A percentile compares a stretch with the other conserved stretches of the same genome.
Evolutionary conservation across 1,140 invertebrate species (phyloP).

Genomic region (Drosophila arawakana): DNA sequence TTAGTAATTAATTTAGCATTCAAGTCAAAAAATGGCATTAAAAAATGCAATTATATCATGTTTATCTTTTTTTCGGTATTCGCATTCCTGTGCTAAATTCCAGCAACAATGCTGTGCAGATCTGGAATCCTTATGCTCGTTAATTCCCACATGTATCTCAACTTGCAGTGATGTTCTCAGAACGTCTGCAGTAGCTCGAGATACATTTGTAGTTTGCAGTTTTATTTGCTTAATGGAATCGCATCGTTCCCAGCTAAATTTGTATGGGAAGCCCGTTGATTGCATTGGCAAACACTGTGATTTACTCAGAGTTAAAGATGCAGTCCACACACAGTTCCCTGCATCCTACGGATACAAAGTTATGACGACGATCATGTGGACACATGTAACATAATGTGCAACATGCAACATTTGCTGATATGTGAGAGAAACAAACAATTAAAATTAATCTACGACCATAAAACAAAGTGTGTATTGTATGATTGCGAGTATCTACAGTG

Average conservation of each 20-base stretch:
- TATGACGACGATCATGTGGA: conserved; percentile 50
- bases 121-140: conserved; percentile 8
- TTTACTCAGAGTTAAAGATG: conserved; percentile 40
- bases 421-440: conserved; percentile 74
- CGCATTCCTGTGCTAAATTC: conserved; percentile 67
- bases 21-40: conserved; percentile 4
- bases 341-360: conserved; percentile 45
- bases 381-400: conserved; percentile 36
- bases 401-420: conserved; percentile 68
- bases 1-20: conserved; percentile 43
- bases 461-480: conserved; percentile 71
- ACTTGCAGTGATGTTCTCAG: conserved; percentile 46
- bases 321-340: no score
- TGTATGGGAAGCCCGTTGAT: conserved; percentile 61
- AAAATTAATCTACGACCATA: conserved; percentile 80
- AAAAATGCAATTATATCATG: conserved; percentile 48
- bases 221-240: conserved; percentile 71
- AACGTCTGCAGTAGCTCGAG: conserved; percentile 32
- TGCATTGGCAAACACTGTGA: conserved; percentile 62
- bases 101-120: conserved; percentile 16
- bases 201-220: conserved; percentile 52
- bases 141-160: conserved; percentile 1
- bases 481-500: conserved; percentile 26
- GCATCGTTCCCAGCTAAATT: conserved; percentile 67
- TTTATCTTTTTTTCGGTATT: conserved; percentile 49